Evolutionary conservation across 2,113 vertebrate genomes (phyloP).

Genomic region (Coryphaenoides rupestris): DNA sequence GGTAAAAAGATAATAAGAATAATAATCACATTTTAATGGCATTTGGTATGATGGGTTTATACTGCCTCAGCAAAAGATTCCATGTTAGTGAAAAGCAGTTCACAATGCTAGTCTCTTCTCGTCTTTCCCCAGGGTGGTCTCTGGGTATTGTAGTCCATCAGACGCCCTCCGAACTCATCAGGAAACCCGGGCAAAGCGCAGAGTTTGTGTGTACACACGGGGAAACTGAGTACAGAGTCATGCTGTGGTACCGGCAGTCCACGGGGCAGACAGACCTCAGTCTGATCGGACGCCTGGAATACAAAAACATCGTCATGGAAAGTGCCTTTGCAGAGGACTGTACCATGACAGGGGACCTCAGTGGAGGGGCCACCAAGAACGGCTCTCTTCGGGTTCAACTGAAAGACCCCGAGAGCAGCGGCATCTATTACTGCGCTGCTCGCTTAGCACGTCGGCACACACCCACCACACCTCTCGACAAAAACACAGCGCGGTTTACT

Average conservation of each 20-base stretch:
- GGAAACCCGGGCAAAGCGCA: conserved; percentile 2
- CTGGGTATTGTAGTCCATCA: conserved; percentile 28
- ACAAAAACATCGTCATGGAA: background rate
- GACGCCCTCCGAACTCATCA: conserved; percentile 23
- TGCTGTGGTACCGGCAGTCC: conserved; percentile 51
- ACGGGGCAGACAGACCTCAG: conserved; percentile 33
- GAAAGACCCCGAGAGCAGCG: conserved; percentile 11
- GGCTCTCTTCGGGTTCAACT: background rate
- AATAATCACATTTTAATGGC: too few species aligned
- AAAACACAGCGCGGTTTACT: conserved; percentile 18
- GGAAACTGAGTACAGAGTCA: conserved; percentile 17
- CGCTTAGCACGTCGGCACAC: conserved; percentile 23
- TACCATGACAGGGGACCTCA: conserved; percentile 36
- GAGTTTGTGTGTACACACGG: conserved; percentile 44
- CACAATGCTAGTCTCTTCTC: background rate
- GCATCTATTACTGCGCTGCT: conserved; percentile 56
- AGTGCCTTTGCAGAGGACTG: conserved; percentile 5
- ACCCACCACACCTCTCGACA: conserved; percentile 10
- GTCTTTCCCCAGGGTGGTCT: background rate
- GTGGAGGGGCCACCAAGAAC: conserved; percentile 13
- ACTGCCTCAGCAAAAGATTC: too few species aligned
- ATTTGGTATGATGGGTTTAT: background rate
- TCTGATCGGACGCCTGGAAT: conserved; percentile 39
- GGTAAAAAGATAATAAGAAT: too few species aligned
- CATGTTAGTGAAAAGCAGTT: background rate